These are phyloP conservation scores for Fundulus diaphanus DNA, from an alignment of 2,797 vertebrate genomes.

Conservation along the genomic window DNA sequence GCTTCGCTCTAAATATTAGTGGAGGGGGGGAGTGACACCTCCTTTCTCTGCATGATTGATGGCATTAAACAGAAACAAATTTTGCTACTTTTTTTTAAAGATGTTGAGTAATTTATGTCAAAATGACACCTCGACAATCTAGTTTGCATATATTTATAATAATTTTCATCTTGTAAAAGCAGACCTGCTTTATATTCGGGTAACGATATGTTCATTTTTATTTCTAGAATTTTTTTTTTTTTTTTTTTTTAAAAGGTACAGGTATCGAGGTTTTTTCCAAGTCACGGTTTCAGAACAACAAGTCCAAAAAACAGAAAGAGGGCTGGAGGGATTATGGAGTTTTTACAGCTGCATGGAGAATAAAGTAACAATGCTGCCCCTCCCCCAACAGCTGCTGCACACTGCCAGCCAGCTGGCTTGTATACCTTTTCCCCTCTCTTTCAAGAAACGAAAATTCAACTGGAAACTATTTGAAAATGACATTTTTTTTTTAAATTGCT, in stretches of 20 bases:
- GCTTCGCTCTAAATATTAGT: constrained; percentile 35
- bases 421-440: not conserved
- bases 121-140: constrained; percentile 16
- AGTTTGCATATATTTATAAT: constrained; percentile 16
- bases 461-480: not conserved
- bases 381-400: not conserved
- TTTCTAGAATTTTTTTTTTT: not conserved
- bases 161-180: not conserved
- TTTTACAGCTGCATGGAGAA: not conserved
- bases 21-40: constrained; percentile 29
- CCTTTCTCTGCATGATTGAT: constrained; percentile 47
- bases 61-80: constrained; percentile 37
- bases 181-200: constrained; percentile 13
- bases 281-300: not conserved
- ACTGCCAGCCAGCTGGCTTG: not conserved
- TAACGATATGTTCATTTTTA: not conserved
- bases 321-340: no score
- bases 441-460: not conserved
- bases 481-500: not conserved
- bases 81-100: constrained; percentile 20
- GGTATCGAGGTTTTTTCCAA: not conserved
- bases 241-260: not conserved
- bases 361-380: not conserved
- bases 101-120: constrained; percentile 33
- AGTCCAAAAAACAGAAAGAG: not conserved